These are phyloP conservation scores for Laterallus jamaicensis DNA, from an alignment of 2,113 vertebrate species.

Conservation along the genomic window DNA sequence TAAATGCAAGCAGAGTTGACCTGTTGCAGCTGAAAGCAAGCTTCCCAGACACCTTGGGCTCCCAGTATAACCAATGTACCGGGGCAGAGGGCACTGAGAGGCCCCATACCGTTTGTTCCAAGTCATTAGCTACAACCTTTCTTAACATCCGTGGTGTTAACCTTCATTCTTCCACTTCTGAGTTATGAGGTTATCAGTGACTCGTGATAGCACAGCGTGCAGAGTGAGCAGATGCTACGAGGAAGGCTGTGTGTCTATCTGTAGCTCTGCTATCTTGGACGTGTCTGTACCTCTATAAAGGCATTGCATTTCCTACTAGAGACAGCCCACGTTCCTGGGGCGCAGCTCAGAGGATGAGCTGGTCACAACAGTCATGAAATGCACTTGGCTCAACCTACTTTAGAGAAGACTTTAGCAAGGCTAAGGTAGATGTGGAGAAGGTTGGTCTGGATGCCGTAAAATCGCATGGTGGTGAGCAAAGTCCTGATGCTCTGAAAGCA, in stretches of 20 bases:
- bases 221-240: fast-evolving
- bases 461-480: not conserved
- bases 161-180: not conserved
- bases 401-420: not conserved
- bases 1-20: not conserved
- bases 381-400: not conserved
- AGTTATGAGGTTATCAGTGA: slow-evolving; percentile 5
- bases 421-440: not conserved
- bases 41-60: not conserved
- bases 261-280: not conserved
- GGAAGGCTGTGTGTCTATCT: not conserved
- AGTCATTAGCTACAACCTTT: not conserved
- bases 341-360: not conserved
- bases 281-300: not conserved
- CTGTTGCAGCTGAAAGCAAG: not conserved
- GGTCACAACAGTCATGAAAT: not conserved
- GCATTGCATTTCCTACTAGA: not conserved
- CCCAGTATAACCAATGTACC: not conserved
- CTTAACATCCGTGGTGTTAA: not conserved
- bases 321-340: not conserved
- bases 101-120: not conserved
- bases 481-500: not conserved
- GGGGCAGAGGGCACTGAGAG: not conserved
- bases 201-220: fast-evolving
- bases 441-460: not conserved